Conservation (phyloP, 2,797 vertebrate genomes). For the Coendou prehensilis region DNA sequence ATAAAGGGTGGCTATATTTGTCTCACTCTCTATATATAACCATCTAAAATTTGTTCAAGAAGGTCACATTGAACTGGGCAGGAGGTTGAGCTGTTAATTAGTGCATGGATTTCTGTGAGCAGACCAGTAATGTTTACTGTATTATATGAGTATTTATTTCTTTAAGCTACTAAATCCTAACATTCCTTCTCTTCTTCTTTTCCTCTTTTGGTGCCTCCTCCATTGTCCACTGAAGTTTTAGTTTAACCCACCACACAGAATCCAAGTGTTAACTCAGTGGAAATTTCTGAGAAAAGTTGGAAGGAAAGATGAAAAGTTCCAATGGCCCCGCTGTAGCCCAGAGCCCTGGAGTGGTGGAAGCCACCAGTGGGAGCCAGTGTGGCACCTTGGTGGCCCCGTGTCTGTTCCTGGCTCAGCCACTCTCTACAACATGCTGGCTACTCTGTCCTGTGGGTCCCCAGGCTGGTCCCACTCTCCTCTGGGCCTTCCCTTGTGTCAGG, state of each 20-base stretch:
- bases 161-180: neutral
- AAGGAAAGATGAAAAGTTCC: neutral
- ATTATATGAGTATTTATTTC: too few relatives aligned
- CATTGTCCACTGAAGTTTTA: neutral
- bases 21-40: neutral
- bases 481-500: neutral
- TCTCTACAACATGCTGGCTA: neutral
- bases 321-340: neutral
- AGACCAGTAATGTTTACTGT: neutral
- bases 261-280: neutral
- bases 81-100: neutral
- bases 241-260: neutral
- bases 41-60: neutral
- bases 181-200: neutral
- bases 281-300: neutral
- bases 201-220: neutral
- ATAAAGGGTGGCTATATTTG: conserved; percentile 17
- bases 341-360: neutral
- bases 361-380: neutral
- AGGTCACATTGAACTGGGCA: neutral
- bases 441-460: neutral
- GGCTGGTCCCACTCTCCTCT: neutral
- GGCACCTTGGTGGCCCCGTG: neutral
- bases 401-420: neutral
- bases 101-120: neutral